Evolutionary conservation across 2,888 invertebrate species (phyloP), one percentile per base, ranked within the genome.

Genomic region (Leptinotarsa tumamoca): DNA sequence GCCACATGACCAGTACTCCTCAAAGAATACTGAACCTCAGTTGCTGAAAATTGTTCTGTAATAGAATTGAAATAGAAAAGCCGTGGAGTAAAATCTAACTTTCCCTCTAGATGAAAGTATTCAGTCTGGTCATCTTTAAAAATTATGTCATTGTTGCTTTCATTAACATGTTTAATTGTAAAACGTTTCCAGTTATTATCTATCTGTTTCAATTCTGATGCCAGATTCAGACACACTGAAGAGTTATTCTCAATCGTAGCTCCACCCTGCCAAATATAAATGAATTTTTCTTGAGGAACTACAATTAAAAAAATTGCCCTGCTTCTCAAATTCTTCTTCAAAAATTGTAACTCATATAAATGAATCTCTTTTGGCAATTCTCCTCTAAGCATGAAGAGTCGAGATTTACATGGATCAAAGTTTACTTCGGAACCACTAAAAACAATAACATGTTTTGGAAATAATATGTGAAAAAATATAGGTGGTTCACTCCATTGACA

Each of bases 401-500:
- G 82, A 13, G 78, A 75, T 17, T 15, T 43, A 50, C 68, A 68
- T 17, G 67, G 27, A 72, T 81, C 75, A 72, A 82, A 82, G 14
- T 58, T 23, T 21, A 69, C 66, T 70, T 78, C 74, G 63, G 75
- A 73, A 51, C 81, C 81, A 68, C 52, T 58, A 49, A 82, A 78
- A 14, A 81, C 80, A 43, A 82, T n/a, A 43, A 83, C 67, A 27
- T 68, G 54, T 61, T 72, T 76, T 18, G 75, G 68, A 77, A 84
- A 33, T 1, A 33, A 83, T 23, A 82, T 68, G 27, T 82, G 81
- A 33, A 84, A 82, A 72, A 84, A 85, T 61, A 80, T 69, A 56
- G 82, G 78, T 49, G 83, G 82, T 76, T 85, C 85, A 71, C 83
- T 81, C 83, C 84, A 85, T 54, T 85, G 85, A 7, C 76, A 78